These are phyloP conservation scores for Gallinago solitaria DNA, from an alignment of 2,797 vertebrate species.

Conservation along the genomic window DNA sequence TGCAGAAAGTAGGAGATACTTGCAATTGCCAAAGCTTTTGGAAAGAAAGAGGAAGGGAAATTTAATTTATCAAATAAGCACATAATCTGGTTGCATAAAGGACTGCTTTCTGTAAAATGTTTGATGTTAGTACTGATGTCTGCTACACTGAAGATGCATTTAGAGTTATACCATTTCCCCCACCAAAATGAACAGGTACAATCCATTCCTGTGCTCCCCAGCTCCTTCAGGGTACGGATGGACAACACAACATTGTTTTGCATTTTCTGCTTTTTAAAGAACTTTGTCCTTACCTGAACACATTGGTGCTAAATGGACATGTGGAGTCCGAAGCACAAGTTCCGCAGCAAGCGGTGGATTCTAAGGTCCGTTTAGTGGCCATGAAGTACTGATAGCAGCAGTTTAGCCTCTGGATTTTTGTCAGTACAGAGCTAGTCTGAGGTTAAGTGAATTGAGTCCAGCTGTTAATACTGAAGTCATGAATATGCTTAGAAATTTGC, in stretches of 20 bases:
- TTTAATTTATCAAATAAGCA: not conserved
- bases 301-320: not conserved
- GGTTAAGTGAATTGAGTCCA: not conserved
- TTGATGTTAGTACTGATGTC: not conserved
- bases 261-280: not conserved
- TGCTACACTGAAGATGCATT: not conserved
- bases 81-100: not conserved
- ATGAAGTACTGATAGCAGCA: not conserved
- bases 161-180: not conserved
- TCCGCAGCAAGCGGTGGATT: not conserved
- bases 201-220: not conserved
- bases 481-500: not conserved
- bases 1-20: not conserved
- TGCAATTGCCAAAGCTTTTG: not conserved
- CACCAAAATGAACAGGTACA: not conserved
- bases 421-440: not conserved
- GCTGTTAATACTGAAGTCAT: not conserved
- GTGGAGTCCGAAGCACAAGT: not conserved
- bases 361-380: not conserved
- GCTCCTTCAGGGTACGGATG: not conserved
- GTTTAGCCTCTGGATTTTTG: not conserved
- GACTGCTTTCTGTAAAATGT: not conserved
- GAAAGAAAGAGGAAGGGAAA: not conserved
- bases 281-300: not conserved
- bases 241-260: not conserved